Evolutionary conservation across 2,797 vertebrate species (phyloP), one percentile per base, ranked within the genome.

Genomic region (Lateolabrax maculatus): DNA sequence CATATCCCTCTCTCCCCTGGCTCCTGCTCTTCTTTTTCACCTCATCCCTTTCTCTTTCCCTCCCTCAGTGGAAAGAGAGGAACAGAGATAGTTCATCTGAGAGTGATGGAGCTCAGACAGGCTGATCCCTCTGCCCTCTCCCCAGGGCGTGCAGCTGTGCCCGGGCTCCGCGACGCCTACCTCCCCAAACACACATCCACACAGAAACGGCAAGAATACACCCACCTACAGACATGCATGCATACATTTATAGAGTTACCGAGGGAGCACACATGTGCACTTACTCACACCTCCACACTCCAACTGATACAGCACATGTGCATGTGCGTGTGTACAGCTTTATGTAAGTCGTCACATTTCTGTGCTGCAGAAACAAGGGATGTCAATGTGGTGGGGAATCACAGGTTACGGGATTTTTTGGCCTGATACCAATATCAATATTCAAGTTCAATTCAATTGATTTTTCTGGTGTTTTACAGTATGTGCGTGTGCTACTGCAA

Each of bases 111-210:
- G 84, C 81, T 90, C 80, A 85, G 86, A 91, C 90, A 91, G 84
- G 71, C 88, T 89, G 91, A 93, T 90, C 90, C 84, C 80, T 69
- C 84, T 91, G 89, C 85, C 90, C 92, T 88, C 79, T 88, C 93
- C 89, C 77, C 83, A 56, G 91, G 92, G 87, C 52, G 46, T 86
- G 75, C 93, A 94, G 93, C 92, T 94, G 93, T 87, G 92, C 71
- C 86, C 36, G 6, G 62, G 80, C 80, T 87, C 84, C 16, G 52
- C 34, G 79, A 85, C 76, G 78, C 90, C 90, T 80, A 89, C 91
- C 84, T 82, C 84, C 82, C 67, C 70, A 19, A 77, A 88, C 88
- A 73, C 90, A 86, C 87, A 82, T 82, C 79, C 83, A 86, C 85
- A 34, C 82, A 78, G 71, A 79, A 81, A 69, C 1, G 19, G 78